A percentile compares a stretch with the other conserved stretches of the same genome.
phyloP scores from a whole-genome alignment of 2,797 vertebrate species.

The Lateolabrax maculatus region DNA sequence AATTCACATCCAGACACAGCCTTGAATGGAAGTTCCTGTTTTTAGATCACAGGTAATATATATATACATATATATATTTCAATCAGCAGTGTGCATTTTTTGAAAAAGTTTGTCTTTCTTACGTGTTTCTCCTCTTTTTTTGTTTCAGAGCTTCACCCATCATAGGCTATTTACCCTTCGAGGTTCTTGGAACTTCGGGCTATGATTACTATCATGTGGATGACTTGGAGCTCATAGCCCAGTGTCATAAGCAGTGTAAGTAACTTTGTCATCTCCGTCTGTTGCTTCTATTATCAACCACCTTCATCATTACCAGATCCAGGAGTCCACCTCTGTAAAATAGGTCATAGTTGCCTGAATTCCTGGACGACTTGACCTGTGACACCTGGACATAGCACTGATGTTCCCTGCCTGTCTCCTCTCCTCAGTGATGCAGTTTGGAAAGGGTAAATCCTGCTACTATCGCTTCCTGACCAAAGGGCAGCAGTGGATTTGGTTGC shows the following conservation, averaged over 20 bases:
- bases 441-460: conserved; percentile 94
- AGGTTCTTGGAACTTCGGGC: conserved; percentile 92
- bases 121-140: conserved; percentile 14
- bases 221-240: conserved; percentile 92
- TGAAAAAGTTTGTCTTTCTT: background rate
- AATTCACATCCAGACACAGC: conserved; percentile 90
- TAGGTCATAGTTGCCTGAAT: conserved; percentile 24
- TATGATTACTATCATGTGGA: conserved; percentile 95
- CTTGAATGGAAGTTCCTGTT: conserved; percentile 91
- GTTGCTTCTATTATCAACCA: background rate
- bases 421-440: conserved; percentile 91
- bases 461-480: conserved; percentile 94
- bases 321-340: conserved; percentile 33
- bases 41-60: conserved; percentile 89
- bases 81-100: background rate
- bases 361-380: background rate
- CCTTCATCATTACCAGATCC: background rate
- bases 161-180: conserved; percentile 93
- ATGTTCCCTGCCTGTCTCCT: background rate
- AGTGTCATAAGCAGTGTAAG: conserved; percentile 93
- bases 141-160: conserved; percentile 89
- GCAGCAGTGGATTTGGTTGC: conserved; percentile 93
- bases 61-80: too few species aligned
- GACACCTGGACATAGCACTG: conserved; percentile 4
- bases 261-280: conserved; percentile 27